Base-by-base conservation (phyloP, 2,888 invertebrate genomes). In the Amphipoea lucens region DNA sequence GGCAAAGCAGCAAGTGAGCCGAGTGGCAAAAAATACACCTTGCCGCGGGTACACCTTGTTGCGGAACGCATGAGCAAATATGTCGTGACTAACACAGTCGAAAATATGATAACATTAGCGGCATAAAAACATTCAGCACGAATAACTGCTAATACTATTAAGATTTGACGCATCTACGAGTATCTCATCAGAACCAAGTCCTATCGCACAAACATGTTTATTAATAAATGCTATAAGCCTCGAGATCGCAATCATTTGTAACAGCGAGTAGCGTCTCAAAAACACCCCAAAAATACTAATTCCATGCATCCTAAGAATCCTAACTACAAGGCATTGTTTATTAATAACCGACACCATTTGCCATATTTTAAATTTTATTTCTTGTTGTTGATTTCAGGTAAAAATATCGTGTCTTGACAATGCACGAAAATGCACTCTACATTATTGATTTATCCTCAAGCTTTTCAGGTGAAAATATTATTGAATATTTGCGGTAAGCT, bases 1-100 rank as follows among this genome's bases (percentile, higher is more conserved):
- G 69, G 72, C 72, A 76, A 81, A 79, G 83, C 72, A 77, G 68
- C 70, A 51, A 70, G 74, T 66, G 57, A 72, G 74, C 62, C 23
- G 29, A 45, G 29, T 81, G 14, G 81, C 72, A 88, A 89, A 89
- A 89, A 89, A 87, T 60, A 23, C 73, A 83, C 17, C 54, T 72
- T 66, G 83, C 68, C 74, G 71, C 86, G 29, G 29, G 29, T 60
- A 23, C 73, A 83, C 17, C 54, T 72, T 66, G 83, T 66, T 72
- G 71, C 86, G 86, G 82, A 89, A 87, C 82, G 77, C 40, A 57
- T 78, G 42, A 76, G 69, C 79, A 72, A 83, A 81, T 78, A 78
- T 78, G 70, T 78, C 73, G 87, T 86, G 87, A 87, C 80, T 74
- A 67, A 63, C 45, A 29, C 78, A 78, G 74, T 70, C 76, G n/a